phyloP scores from a whole-genome alignment of 2,888 invertebrate species.

The Latheticus oryzae region DNA sequence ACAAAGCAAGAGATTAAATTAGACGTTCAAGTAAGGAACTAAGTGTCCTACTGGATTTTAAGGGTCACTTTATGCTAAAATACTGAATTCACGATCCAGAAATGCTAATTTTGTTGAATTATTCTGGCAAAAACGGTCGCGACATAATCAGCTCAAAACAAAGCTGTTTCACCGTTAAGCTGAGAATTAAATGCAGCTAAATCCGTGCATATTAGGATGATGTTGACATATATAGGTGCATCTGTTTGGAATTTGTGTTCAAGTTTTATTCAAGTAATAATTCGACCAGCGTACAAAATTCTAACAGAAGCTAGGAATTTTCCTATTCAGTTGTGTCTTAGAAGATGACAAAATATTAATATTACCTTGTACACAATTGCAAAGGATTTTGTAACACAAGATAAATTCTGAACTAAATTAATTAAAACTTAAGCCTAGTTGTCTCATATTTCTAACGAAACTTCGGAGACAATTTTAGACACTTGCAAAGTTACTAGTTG shows the following conservation, averaged over 20 bases:
- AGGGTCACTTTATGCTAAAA: conserved; percentile 27
- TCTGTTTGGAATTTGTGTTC: too few relatives aligned
- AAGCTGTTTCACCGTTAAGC: conserved; percentile 23
- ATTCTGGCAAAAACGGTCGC: conserved; percentile 21
- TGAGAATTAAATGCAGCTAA: conserved; percentile 19
- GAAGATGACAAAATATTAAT: conserved; percentile 35
- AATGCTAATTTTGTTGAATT: conserved; percentile 25
- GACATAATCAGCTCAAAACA: conserved; percentile 19
- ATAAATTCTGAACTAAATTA: conserved; percentile 42
- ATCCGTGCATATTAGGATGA: conserved; percentile 17
- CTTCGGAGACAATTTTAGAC: conserved; percentile 39
- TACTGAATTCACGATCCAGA: conserved; percentile 25
- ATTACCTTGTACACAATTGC: conserved; percentile 36
- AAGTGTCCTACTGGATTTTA: conserved; percentile 28
- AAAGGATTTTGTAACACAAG: conserved; percentile 30
- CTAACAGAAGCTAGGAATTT: neutral
- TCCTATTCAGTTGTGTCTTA: conserved; percentile 32
- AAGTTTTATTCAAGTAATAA: too few relatives aligned
- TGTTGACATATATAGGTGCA: too few relatives aligned
- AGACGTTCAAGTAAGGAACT: conserved; percentile 8
- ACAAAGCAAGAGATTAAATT: conserved; percentile 23
- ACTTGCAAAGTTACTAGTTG: conserved; percentile 34
- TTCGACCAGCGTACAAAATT: conserved; percentile 10
- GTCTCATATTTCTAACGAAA: conserved; percentile 39
- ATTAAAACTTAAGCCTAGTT: conserved; percentile 44